phyloP scores from a whole-genome alignment of 92 coral and sea anemone species.

The Desmophyllum pertusum region DNA sequence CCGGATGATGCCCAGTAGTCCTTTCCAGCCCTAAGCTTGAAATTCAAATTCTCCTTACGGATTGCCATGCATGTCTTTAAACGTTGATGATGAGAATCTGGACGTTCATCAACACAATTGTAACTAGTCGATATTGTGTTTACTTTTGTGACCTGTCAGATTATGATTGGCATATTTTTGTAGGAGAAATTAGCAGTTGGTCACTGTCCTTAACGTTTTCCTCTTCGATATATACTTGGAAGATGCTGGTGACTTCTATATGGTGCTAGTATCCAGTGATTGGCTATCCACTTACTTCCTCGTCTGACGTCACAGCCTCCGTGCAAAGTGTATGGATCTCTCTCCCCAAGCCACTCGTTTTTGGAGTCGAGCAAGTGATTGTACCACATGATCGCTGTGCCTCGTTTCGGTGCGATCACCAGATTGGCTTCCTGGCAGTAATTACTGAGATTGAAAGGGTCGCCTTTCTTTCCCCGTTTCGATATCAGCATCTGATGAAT shows the following conservation, averaged over 20 bases:
- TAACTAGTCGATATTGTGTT: too few species aligned
- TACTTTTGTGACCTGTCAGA: too few species aligned
- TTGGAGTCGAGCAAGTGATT: constrained; percentile 73
- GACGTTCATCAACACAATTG: too few species aligned
- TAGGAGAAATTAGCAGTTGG: too few species aligned
- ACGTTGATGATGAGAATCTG: too few species aligned
- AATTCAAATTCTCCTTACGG: too few species aligned
- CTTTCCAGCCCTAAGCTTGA: too few species aligned
- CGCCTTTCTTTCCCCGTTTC: constrained; percentile 54
- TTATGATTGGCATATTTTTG: too few species aligned
- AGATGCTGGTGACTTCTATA: constrained; percentile 48
- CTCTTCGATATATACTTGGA: constrained; percentile 54
- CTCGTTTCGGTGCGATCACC: constrained; percentile 65
- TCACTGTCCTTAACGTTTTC: background rate
- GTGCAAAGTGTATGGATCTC: constrained; percentile 71
- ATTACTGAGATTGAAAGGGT: constrained; percentile 75
- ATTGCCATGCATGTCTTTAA: too few species aligned
- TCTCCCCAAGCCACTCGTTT: constrained; percentile 67
- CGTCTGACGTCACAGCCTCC: constrained; percentile 77
- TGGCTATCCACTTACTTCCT: constrained; percentile 85
- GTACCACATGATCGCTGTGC: constrained; percentile 87
- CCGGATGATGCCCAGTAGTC: too few species aligned
- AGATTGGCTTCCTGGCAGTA: constrained; percentile 76
- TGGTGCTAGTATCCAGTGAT: constrained; percentile 80
- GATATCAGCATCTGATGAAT: constrained; percentile 32